A percentile compares a stretch with the other conserved stretches of the same genome.
Conservation (phyloP, 1,140 invertebrate species). For the Helicoverpa armigera region DNA sequence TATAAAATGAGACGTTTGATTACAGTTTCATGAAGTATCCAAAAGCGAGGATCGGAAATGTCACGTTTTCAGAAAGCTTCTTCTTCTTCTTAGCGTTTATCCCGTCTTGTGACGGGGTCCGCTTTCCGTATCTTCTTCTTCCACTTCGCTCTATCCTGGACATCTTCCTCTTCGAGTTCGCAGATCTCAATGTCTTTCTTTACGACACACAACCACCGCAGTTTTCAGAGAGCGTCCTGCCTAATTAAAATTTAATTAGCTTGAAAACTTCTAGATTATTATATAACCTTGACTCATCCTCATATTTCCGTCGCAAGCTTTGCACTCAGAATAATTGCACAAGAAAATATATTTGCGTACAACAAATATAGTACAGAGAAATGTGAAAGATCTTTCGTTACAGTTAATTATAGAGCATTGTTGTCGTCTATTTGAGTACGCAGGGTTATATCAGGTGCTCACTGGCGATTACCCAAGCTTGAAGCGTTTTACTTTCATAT, state of each 20-base stretch:
- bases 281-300: conserved; percentile 6
- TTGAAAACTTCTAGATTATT: background rate
- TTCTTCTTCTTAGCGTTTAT: too few relatives aligned
- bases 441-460: conserved; percentile 1
- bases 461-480: conserved; percentile 23
- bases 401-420: conserved; percentile 26
- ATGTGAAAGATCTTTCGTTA: conserved; percentile 14
- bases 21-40: too few relatives aligned
- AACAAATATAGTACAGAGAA: background rate
- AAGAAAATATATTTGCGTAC: conserved; percentile 37
- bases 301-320: background rate
- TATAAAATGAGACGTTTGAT: too few relatives aligned
- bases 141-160: too few relatives aligned
- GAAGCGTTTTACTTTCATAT: background rate
- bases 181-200: background rate
- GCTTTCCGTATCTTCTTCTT: too few relatives aligned
- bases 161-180: too few relatives aligned
- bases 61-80: too few relatives aligned
- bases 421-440: conserved; percentile 30
- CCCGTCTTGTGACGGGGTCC: too few relatives aligned
- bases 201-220: background rate
- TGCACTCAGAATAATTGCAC: conserved; percentile 26
- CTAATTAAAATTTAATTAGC: background rate
- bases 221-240: too few relatives aligned
- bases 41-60: too few relatives aligned